These are phyloP conservation scores for Psilopsiagon aurifrons DNA, from an alignment of 2,113 vertebrate species.

Conservation along the genomic window DNA sequence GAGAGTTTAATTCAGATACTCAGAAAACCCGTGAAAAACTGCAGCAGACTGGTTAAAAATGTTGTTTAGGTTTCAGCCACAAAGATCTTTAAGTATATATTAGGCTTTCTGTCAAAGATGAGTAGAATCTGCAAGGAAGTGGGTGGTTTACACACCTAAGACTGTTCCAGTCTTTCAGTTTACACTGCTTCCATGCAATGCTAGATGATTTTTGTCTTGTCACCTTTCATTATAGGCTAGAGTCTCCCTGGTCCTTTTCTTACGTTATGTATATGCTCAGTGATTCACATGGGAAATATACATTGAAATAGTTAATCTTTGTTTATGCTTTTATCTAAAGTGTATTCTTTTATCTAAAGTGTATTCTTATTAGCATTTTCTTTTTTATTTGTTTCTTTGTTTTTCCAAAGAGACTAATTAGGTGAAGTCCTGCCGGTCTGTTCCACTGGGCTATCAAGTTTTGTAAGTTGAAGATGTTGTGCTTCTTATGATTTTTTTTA, in stretches of 20 bases:
- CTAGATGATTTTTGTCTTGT: not conserved
- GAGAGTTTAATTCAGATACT: not conserved
- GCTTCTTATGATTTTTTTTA: not conserved
- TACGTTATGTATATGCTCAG: not conserved
- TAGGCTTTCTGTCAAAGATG: not conserved
- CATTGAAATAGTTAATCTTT: not conserved
- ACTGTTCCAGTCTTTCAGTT: not conserved
- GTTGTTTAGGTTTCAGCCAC: not conserved
- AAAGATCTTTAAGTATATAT: not conserved
- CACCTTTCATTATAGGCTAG: not conserved
- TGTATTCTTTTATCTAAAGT: not conserved
- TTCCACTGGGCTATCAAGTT: not conserved
- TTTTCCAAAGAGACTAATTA: not conserved
- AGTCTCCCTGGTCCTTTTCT: not conserved
- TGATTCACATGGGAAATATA: not conserved
- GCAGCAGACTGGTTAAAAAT: not conserved
- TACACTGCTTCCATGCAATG: not conserved
- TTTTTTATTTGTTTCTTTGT: not conserved
- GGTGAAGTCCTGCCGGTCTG: not conserved
- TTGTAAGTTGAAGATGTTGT: not conserved
- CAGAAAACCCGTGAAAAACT: fast-evolving
- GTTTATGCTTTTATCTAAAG: not conserved
- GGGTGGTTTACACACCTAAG: not conserved
- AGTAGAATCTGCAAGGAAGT: not conserved
- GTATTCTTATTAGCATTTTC: not conserved